These are phyloP conservation scores for Stenotaenia linearis DNA, from an alignment of 2,888 invertebrate genomes.

Conservation along the genomic window DNA sequence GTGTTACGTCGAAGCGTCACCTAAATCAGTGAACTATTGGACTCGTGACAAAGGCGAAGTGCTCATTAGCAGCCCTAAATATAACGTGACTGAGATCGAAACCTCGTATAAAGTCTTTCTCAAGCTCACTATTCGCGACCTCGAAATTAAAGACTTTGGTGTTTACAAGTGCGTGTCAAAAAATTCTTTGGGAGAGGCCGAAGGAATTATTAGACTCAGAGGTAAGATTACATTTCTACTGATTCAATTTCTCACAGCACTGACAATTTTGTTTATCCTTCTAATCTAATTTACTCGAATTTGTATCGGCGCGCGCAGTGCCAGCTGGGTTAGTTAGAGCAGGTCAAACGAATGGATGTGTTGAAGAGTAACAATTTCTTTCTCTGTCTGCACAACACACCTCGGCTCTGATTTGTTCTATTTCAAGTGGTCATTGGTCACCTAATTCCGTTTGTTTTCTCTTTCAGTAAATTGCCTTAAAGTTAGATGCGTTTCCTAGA, in stretches of 20 bases:
- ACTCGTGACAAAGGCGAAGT: conserved; percentile 66
- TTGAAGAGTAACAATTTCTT: not conserved
- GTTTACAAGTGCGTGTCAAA: conserved; percentile 90
- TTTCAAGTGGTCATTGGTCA: no score
- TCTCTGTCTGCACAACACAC: no score
- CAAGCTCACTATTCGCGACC: conserved; percentile 78
- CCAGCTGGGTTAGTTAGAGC: not conserved
- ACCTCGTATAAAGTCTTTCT: conserved; percentile 84
- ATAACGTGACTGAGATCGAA: conserved; percentile 73
- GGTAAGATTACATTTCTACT: conserved; percentile 67
- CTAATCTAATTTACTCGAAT: no score
- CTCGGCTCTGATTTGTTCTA: no score
- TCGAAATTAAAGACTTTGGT: conserved; percentile 76
- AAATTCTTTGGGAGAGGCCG: conserved; percentile 87
- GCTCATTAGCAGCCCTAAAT: conserved; percentile 82
- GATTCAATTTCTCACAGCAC: no score
- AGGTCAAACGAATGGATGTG: not conserved
- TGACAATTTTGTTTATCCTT: no score
- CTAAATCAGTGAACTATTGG: conserved; percentile 88
- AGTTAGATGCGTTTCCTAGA: no score
- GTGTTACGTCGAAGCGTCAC: conserved; percentile 88
- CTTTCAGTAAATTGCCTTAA: no score
- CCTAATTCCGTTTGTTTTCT: no score
- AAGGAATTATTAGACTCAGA: conserved; percentile 84
- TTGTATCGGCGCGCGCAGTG: no score